Conservation (phyloP, 1,140 invertebrate species). For the Coenobita brevimanus region DNA sequence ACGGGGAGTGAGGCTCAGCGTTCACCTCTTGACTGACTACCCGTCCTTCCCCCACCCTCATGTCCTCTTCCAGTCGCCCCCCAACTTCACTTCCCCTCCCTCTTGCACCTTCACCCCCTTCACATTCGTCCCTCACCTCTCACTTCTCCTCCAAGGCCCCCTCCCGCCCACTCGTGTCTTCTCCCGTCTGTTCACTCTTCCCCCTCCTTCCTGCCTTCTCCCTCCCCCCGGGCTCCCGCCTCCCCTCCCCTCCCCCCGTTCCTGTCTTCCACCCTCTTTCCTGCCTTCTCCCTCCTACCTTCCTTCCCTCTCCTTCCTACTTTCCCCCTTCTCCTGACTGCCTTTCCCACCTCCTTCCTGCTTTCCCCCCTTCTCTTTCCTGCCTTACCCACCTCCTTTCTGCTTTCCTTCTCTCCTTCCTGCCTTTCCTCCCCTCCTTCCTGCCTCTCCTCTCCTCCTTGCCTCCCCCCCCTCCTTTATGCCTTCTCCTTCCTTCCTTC, state of each 20-base stretch:
- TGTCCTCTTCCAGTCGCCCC: no score
- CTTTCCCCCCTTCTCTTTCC: no score
- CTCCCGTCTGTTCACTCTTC: neutral
- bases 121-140: neutral
- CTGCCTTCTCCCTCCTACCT: neutral
- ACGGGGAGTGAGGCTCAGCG: no score
- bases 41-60: no score
- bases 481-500: neutral
- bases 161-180: neutral
- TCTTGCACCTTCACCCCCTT: no score
- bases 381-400: neutral
- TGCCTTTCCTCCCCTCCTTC: constrained; percentile 4
- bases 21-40: no score
- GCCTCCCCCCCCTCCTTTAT: neutral
- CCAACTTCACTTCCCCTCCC: no score
- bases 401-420: neutral
- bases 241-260: no score
- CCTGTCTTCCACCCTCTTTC: neutral
- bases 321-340: neutral
- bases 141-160: neutral
- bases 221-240: no score
- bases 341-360: no score
- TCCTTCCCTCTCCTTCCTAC: neutral
- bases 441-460: constrained; percentile 1
- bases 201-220: neutral